Percentiles rank a stretch among this genome's conserved stretches.
These are phyloP conservation scores for Ametastegia equiseti DNA, from an alignment of 2,888 invertebrate genomes.

Conservation along the genomic window DNA sequence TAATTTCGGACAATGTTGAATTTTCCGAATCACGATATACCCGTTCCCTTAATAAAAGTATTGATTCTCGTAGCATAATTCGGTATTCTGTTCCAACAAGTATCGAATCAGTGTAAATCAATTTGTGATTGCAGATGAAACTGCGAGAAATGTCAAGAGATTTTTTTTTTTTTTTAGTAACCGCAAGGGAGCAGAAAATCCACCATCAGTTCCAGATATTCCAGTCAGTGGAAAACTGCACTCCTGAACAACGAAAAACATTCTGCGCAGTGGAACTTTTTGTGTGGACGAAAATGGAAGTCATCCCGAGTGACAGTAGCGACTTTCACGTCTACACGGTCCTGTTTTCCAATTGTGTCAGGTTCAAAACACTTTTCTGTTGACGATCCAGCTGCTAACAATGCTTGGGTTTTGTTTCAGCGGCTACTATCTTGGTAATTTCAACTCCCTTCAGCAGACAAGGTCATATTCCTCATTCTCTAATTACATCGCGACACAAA, in stretches of 20 bases:
- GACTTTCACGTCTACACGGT: background rate
- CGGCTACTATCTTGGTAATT: background rate
- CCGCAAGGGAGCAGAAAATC: too few species aligned
- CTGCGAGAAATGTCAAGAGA: too few species aligned
- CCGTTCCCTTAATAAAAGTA: too few species aligned
- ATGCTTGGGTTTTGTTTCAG: background rate
- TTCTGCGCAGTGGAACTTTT: background rate
- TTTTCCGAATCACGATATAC: too few species aligned
- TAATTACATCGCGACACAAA: background rate
- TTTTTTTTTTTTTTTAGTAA: too few species aligned
- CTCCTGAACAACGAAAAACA: background rate
- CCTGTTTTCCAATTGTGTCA: background rate
- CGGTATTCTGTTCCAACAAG: too few species aligned
- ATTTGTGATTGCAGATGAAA: too few species aligned
- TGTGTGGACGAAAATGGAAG: background rate
- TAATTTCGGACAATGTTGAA: too few species aligned
- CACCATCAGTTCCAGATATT: background rate
- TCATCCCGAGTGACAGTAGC: background rate
- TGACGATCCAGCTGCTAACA: background rate
- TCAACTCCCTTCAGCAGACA: background rate
- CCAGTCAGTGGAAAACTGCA: background rate
- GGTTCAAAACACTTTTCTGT: background rate
- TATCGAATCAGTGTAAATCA: too few species aligned
- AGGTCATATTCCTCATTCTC: background rate
- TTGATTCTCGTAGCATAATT: too few species aligned